These are phyloP conservation scores for Rhyacophila brunnea DNA, from an alignment of 1,140 invertebrate genomes.

Conservation along the genomic window DNA sequence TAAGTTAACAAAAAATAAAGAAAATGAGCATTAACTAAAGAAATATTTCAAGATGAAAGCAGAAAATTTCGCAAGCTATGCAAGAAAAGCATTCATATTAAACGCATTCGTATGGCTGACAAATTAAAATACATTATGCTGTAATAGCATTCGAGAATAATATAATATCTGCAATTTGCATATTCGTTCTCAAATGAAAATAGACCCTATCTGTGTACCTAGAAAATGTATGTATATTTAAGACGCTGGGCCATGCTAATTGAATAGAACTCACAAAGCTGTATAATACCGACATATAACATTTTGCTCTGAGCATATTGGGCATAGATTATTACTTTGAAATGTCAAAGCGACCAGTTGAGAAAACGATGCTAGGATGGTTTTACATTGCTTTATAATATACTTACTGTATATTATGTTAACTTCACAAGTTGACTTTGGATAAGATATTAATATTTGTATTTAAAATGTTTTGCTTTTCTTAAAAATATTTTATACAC, in stretches of 20 bases:
- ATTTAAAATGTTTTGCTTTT: too few relatives aligned
- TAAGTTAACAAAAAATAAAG: too few relatives aligned
- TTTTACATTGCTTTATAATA: too few relatives aligned
- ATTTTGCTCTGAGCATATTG: neutral
- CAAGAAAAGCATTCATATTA: too few relatives aligned
- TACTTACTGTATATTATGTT: too few relatives aligned
- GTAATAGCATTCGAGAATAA: conserved; percentile 30
- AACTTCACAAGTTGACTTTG: too few relatives aligned
- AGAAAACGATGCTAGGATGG: neutral
- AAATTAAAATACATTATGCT: conserved; percentile 34
- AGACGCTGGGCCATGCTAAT: conserved; percentile 1
- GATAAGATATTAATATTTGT: too few relatives aligned
- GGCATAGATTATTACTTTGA: conserved; percentile 1
- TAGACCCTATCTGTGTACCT: neutral
- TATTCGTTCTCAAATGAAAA: conserved; percentile 28
- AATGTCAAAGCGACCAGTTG: neutral
- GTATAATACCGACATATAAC: neutral
- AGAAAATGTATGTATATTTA: conserved; percentile 1
- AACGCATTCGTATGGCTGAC: neutral
- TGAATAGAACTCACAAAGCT: conserved; percentile 3
- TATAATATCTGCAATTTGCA: conserved; percentile 30
- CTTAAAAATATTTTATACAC: too few relatives aligned
- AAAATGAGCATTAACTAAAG: too few relatives aligned
- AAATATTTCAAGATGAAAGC: too few relatives aligned
- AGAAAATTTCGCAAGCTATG: too few relatives aligned